These are phyloP conservation scores for Aphidoletes aphidimyza DNA, from an alignment of 2,888 invertebrate genomes.

Conservation along the genomic window DNA sequence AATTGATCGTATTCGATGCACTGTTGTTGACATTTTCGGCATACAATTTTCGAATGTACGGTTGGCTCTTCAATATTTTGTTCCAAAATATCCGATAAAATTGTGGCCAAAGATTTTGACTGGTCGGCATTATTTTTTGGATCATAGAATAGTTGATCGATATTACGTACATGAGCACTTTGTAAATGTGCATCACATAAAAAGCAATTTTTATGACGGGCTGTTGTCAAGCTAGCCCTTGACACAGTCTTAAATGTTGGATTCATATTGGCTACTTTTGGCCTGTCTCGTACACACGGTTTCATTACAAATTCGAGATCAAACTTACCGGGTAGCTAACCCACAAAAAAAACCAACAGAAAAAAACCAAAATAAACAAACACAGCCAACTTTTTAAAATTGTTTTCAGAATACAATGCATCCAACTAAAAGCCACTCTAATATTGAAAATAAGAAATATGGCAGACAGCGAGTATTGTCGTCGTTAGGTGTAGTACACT, in stretches of 20 bases:
- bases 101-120: conserved; percentile 57
- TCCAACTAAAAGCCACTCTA: conserved; percentile 54
- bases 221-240: background rate
- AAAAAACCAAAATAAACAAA: conserved; percentile 53
- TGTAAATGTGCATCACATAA: background rate
- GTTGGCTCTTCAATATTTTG: conserved; percentile 67
- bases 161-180: background rate
- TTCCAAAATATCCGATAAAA: conserved; percentile 58
- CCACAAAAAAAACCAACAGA: conserved; percentile 16
- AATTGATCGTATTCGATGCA: conserved; percentile 73
- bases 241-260: background rate
- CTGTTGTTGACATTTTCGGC: conserved; percentile 75
- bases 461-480: background rate
- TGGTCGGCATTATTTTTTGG: no score
- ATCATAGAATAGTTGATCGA: conserved; percentile 37
- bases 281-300: background rate
- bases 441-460: conserved; percentile 6
- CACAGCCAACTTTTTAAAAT: conserved; percentile 53
- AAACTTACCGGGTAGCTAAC: background rate
- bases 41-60: conserved; percentile 71
- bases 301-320: background rate
- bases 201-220: conserved; percentile 3
- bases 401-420: conserved; percentile 51
- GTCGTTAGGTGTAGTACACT: background rate
- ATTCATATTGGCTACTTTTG: background rate